Evolutionary conservation across 2,113 vertebrate genomes (phyloP).

Genomic region (Alligator sinensis): DNA sequence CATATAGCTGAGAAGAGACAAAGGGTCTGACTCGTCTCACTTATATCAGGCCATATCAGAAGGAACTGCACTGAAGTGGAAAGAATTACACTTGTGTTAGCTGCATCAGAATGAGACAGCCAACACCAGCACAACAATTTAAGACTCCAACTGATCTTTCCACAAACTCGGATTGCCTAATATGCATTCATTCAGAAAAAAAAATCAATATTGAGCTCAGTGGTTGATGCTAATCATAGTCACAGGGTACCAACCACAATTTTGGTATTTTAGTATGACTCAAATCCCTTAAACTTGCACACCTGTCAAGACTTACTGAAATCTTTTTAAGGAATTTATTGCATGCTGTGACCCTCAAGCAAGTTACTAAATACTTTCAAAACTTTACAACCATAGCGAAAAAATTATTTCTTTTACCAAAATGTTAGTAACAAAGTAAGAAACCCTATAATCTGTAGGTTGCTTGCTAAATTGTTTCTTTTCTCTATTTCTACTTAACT

Average conservation of each 20-base stretch:
- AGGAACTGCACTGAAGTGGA: not conserved
- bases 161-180: slow-evolving; percentile 66
- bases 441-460: not conserved
- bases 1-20: not conserved
- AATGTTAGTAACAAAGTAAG: not conserved
- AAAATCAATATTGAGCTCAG: slow-evolving; percentile 69
- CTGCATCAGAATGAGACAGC: not conserved
- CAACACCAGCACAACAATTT: slow-evolving; percentile 20
- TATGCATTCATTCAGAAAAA: slow-evolving; percentile 73
- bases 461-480: not conserved
- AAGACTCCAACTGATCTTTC: slow-evolving; percentile 16
- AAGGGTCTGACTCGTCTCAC: not conserved
- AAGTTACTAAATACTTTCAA: not conserved
- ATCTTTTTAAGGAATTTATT: not conserved
- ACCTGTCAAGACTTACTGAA: not conserved
- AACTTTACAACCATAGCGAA: not conserved
- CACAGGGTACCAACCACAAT: not conserved
- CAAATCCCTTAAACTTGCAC: not conserved
- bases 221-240: not conserved
- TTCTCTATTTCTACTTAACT: not conserved
- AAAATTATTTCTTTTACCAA: not conserved
- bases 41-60: not conserved
- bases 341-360: not conserved
- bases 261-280: not conserved
- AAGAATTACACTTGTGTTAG: not conserved